Evolutionary conservation across 2,888 invertebrate genomes (phyloP), one percentile per base, ranked within the genome.

Genomic region (Coleophora deauratella): DNA sequence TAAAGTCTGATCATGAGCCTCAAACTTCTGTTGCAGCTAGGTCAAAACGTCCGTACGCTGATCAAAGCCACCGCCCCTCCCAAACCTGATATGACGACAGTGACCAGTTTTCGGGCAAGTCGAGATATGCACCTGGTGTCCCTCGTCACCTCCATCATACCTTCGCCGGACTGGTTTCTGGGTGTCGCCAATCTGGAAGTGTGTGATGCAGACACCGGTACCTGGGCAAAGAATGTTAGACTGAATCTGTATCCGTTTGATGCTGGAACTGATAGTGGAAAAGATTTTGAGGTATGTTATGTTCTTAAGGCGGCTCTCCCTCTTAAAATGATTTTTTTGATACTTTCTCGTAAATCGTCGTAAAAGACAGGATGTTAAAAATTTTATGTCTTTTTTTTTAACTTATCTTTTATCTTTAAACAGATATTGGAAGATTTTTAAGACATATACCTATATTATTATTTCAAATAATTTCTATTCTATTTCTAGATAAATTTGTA

Each of bases 121-220:
- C 59, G 53, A 9, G 61, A 68, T 4, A 70, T 78, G 41, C 84
- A 84, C 41, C 54, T 76, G 10, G 70, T 85, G 1, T 80, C 84
- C 0, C 45, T 85, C 4, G 81, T 72, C 1, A 66, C 76, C 0
- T 80, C 76, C 1, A 71, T 85, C 13, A 50, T 79, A 30, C 84
- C 84, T 0, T 85, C 98, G 0, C 99, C 99, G 0, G 99, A 99
- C 77, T 99, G 99, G 99, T 94, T 98, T 49, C 93, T 98, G 1
- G 99, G 99, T 1, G 91, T 98, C 0, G 93, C 92, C 32, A 93
- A 94, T 0, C 76, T 98, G 41, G 95, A 99, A 66, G 85, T 99
- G 1, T 99, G 99, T 59, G 86, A 91, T 13, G 73, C 84, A 7
- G 91, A 94, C 63, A 95, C 95, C 0, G 58, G 63, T 0, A 52